phyloP scores from a whole-genome alignment of 2,797 vertebrate species.

The Nyctibius grandis region DNA sequence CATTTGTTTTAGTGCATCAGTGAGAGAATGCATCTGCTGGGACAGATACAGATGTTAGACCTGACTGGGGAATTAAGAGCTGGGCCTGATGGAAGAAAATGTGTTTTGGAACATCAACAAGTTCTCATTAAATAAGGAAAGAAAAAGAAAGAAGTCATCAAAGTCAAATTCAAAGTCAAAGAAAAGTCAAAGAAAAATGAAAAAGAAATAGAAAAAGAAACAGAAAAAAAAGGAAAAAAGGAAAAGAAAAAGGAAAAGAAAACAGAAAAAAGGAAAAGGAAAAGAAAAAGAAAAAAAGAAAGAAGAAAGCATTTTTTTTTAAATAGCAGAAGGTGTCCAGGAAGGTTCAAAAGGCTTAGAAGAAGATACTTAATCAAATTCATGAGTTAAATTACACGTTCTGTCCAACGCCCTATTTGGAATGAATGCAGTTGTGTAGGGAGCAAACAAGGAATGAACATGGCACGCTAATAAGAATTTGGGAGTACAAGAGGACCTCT shows the following conservation, averaged over 20 bases:
- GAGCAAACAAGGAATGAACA: not conserved
- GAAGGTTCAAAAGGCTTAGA: not conserved
- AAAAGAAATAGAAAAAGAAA: not conserved
- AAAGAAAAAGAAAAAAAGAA: not conserved
- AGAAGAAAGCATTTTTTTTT: no score
- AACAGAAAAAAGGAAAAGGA: no score
- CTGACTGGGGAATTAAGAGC: not conserved
- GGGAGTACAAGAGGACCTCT: conserved; percentile 8
- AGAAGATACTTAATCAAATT: not conserved
- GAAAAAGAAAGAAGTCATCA: not conserved
- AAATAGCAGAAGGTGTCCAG: no score
- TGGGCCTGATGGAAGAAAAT: not conserved
- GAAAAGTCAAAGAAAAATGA: not conserved
- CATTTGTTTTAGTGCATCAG: not conserved
- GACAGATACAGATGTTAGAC: conserved; percentile 9
- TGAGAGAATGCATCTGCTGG: not conserved
- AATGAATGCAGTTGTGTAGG: not conserved
- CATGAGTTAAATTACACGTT: not conserved
- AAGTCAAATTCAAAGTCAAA: not conserved
- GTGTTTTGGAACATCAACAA: not conserved
- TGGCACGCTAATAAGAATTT: not conserved
- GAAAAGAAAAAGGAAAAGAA: not conserved
- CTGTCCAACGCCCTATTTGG: not conserved
- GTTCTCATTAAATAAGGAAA: not conserved
- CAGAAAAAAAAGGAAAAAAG: rapidly evolving